These are phyloP conservation scores for Rhombomys opimus DNA, from an alignment of 2,113 vertebrate species.

Conservation along the genomic window DNA sequence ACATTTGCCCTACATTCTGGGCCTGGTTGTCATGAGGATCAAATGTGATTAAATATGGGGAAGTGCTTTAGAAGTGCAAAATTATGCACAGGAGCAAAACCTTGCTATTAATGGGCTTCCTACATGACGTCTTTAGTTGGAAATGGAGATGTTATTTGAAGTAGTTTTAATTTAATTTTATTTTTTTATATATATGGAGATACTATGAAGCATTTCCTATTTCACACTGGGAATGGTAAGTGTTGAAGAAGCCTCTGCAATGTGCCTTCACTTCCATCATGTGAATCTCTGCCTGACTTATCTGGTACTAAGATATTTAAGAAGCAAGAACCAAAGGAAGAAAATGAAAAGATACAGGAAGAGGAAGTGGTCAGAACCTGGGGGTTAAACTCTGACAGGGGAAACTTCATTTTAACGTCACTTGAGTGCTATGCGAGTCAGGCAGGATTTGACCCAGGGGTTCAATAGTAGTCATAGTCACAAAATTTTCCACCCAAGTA, in stretches of 20 bases:
- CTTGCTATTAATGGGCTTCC: constrained; percentile 68
- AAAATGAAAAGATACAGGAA: background rate
- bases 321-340: background rate
- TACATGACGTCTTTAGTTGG: constrained; percentile 49
- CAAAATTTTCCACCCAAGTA: background rate
- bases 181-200: constrained; percentile 18
- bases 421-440: background rate
- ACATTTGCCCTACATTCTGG: constrained; percentile 78
- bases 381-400: background rate
- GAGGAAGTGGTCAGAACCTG: background rate
- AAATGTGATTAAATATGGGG: constrained; percentile 75
- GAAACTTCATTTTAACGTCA: background rate
- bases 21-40: constrained; percentile 73
- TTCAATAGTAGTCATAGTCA: background rate
- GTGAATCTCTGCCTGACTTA: background rate
- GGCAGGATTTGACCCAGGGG: background rate
- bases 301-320: background rate
- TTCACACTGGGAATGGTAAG: background rate
- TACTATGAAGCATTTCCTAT: background rate
- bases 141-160: constrained; percentile 71
- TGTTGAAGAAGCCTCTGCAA: background rate
- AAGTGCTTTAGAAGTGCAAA: constrained; percentile 77
- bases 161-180: background rate
- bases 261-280: background rate
- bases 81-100: constrained; percentile 74